phyloP scores from a whole-genome alignment of 2,113 vertebrate species.

The Chelonoidis abingdonii region DNA sequence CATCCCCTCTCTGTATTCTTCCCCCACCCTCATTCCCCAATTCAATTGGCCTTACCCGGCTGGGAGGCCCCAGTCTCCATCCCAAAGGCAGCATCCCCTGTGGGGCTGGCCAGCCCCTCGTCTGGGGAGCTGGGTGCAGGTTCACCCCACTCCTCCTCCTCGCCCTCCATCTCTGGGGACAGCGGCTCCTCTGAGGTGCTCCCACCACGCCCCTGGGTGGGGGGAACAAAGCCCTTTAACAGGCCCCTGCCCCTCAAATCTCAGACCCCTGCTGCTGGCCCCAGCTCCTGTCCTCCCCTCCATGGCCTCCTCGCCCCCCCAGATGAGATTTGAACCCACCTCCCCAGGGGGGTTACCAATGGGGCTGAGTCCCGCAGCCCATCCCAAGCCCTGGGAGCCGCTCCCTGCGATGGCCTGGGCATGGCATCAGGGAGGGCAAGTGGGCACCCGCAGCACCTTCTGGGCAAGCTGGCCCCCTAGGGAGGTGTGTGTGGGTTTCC shows the following conservation, averaged over 20 bases:
- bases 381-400: not conserved
- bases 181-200: conserved; percentile 35
- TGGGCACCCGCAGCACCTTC: not conserved
- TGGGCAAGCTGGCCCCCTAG: not conserved
- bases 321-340: not conserved
- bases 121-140: conserved; percentile 59
- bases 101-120: conserved; percentile 62
- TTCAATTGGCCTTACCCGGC: conserved; percentile 54
- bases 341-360: not conserved
- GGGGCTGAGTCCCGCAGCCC: not conserved
- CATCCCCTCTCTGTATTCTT: not conserved
- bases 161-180: conserved; percentile 41
- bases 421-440: no score
- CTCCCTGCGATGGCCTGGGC: not conserved
- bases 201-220: not conserved
- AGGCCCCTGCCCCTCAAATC: not conserved
- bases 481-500: not conserved
- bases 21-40: not conserved
- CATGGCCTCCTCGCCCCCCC: not conserved
- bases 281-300: not conserved
- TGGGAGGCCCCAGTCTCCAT: not conserved
- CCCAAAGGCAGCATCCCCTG: fast-evolving
- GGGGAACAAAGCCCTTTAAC: not conserved
- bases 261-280: not conserved
- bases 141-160: conserved; percentile 56